Base-by-base conservation (phyloP, 2,113 vertebrate species). In the Morone chrysops region DNA sequence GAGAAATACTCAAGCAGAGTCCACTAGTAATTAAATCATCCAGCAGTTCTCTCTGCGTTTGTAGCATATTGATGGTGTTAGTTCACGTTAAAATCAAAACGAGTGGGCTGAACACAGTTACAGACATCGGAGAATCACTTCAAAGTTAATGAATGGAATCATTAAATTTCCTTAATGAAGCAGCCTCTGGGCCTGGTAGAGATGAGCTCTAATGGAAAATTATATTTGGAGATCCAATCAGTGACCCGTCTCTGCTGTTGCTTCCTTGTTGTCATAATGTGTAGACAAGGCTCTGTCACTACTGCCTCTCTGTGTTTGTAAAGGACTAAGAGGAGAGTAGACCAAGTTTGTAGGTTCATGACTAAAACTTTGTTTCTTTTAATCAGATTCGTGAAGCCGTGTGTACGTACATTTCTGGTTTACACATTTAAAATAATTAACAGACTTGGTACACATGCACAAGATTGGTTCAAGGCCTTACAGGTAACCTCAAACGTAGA, bases 211-310 rank as follows among this genome's bases (percentile, higher is more conserved):
- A 92, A 91, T 94, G 83, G 91, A 81, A 93, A 81, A 84, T 91
- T 91, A 90, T 91, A 90, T 94, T 92, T 90, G 84, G 91, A 90
- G 87, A 88, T 83, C 80, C 67, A 88, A 91, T 91, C 87, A 87
- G 48, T 53, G 81, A 48, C 61, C 53, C 67, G 9, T 40, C 8
- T 2, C 54, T 17, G 2, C 9, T n/a, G 43, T 47, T 67, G 69
- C 81, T 77, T 87, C 57, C 59, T 66, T 82, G 80, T 84, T 89
- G 84, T 91, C 61, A 18, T 81, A 11, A 50, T 75, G 31, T 70
- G 53, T 56, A 66, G 69, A 54, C 47, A 56, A 72, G 31, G 38
- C 57, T 36, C 6, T 78, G n/a, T 65, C 38, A 54, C 31, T 20
- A 0, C 17, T 71, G 12, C 54, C 13, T 71, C 41, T 67, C 31